Base-by-base conservation (phyloP, 2,797 vertebrate genomes). In the Astyanax mexicanus region DNA sequence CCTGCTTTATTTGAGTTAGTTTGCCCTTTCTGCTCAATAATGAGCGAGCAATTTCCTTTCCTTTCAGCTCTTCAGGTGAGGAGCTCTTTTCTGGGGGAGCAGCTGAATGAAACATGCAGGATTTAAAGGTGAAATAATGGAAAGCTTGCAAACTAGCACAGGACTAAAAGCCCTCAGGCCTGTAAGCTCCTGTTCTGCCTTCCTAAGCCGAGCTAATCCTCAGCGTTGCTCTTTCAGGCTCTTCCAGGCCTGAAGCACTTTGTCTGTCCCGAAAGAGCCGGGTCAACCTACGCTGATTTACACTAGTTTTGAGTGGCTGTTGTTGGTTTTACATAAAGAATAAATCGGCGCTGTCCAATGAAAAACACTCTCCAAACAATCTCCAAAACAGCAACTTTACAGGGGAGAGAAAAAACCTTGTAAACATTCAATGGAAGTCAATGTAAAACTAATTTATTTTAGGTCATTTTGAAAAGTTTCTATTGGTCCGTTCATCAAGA, bases 131-230 rank as follows among this genome's bases (percentile, higher is more conserved):
- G 29, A n/a, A 52, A 52, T 52, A 52, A 52, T 25, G 23, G 49
- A 52, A 57, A 13, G 12, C n/a, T 23, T 38, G 60, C 37, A 25
- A 6, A 38, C 19, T 21, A 23, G 58, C 19, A 19, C 58, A 23
- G 4, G 21, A 38, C 38, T 60, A 13, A 21, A 25, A 40, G 37
- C 21, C 37, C 60, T 42, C 37, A 23, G 60, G 60, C 60, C 12
- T 23, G 37, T 64, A 40, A 64, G n/a, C 60, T 21, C 37, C 4
- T 42, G 60, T 64, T 25, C 58, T 64, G 60, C 38, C 23, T 25
- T 19, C 21, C 37, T 64, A 64, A 42, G 11, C 15, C 12, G 25
- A 25, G 21, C n/a, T 40, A 42, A 40, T 19, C 37, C 19, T 21
- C 4, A 23, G 17, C 1, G 8, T 19, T 37, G 37, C 58, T 38